phyloP scores from a whole-genome alignment of 2,113 vertebrate genomes.

The Plotosus lineatus region DNA sequence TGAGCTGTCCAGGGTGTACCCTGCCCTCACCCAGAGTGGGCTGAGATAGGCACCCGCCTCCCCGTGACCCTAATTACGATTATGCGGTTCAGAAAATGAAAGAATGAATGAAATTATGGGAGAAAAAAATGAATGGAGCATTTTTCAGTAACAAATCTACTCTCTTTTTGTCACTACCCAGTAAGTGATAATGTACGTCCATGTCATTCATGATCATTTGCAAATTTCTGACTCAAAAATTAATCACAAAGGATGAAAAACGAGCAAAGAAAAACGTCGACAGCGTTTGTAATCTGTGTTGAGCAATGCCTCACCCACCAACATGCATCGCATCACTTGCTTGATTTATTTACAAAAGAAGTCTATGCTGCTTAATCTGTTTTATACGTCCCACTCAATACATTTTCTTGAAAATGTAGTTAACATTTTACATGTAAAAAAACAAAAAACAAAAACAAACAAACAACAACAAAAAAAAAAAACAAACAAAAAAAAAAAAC shows the following conservation, averaged over 20 bases:
- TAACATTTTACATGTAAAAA: constrained; percentile 24
- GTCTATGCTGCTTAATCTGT: neutral
- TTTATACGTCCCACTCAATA: neutral
- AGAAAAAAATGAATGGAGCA: neutral
- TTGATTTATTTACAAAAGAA: neutral
- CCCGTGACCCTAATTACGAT: no score
- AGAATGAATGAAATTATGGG: no score
- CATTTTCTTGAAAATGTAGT: neutral
- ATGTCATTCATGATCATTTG: neutral
- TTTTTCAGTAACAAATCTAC: no score
- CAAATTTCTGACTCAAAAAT: neutral
- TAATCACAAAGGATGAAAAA: neutral
- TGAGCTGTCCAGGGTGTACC: no score
- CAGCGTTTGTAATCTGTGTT: neutral
- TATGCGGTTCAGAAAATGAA: no score
- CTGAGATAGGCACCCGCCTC: no score
- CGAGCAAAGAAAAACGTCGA: neutral
- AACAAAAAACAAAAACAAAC: no score
- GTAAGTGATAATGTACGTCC: neutral
- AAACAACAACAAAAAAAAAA: no score
- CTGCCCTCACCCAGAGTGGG: no score
- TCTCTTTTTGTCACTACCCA: neutral
- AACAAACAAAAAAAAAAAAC: constrained; percentile 18
- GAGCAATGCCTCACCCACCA: neutral
- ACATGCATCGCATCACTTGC: neutral